Conservation (phyloP, 2,797 vertebrate species). For the Dermochelys coriacea region DNA sequence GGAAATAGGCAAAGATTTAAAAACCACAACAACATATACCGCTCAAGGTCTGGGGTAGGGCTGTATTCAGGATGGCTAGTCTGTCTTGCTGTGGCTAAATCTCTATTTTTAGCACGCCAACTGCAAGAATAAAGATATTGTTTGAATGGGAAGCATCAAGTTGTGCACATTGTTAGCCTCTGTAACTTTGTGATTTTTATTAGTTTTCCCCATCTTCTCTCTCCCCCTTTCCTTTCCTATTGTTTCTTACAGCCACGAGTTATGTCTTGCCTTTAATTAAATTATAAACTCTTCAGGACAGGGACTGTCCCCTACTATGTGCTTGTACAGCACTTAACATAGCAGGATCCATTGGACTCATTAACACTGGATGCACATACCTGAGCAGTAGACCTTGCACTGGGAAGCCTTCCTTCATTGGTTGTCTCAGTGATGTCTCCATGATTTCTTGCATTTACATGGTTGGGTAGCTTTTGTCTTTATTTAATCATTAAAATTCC, state of each 20-base stretch:
- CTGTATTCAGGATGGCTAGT: not conserved
- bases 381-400: accelerated
- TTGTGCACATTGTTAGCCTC: accelerated
- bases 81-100: too few relatives aligned
- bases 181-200: not conserved
- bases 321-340: not conserved
- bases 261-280: not conserved
- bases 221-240: not conserved
- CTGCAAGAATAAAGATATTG: not conserved
- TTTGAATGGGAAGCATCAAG: not conserved
- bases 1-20: not conserved
- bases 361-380: not conserved
- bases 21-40: not conserved
- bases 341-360: not conserved
- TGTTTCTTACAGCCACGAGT: not conserved
- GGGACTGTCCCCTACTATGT: not conserved
- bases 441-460: conserved; percentile 11
- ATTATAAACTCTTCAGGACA: not conserved
- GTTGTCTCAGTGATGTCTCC: not conserved
- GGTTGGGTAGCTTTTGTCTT: not conserved
- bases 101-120: too few relatives aligned
- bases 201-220: not conserved
- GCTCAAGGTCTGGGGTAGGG: not conserved
- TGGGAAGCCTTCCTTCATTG: not conserved
- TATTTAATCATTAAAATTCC: not conserved